These are phyloP conservation scores for Diadophis punctatus DNA, from an alignment of 2,113 vertebrate species.

Conservation along the genomic window DNA sequence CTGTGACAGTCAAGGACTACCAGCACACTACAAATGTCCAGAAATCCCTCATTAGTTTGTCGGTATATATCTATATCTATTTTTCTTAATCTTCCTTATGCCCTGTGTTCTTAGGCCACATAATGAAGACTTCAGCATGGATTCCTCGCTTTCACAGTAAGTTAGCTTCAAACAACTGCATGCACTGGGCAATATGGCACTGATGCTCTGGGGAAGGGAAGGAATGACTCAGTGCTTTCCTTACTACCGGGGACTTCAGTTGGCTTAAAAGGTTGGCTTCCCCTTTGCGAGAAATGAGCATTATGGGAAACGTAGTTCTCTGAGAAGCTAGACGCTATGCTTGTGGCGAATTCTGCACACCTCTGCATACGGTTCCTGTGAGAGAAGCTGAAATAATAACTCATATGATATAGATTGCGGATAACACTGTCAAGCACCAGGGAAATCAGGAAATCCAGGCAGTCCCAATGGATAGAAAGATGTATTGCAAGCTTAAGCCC, in stretches of 20 bases:
- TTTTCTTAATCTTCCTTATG: conserved; percentile 33
- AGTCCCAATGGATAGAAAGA: no score
- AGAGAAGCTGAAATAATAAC: neutral
- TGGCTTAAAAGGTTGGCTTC: neutral
- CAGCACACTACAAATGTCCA: neutral
- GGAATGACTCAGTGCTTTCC: neutral
- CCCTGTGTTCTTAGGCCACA: conserved; percentile 65
- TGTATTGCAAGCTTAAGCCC: no score
- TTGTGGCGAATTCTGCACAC: neutral
- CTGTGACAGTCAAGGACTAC: neutral
- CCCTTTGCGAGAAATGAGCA: neutral
- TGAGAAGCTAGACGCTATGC: neutral
- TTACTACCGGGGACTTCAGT: no score
- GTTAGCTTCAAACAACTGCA: conserved; percentile 41
- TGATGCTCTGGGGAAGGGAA: neutral
- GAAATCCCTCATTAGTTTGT: neutral
- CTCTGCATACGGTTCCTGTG: neutral
- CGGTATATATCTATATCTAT: fast-evolving
- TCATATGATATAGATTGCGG: neutral
- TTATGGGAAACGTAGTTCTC: neutral
- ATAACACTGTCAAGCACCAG: neutral
- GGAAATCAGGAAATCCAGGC: no score
- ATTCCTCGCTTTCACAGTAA: conserved; percentile 87
- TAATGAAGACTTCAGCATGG: conserved; percentile 89
- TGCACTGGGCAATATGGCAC: fast-evolving